Base-by-base conservation (phyloP, 2,797 vertebrate genomes). In the Babyrousa celebensis region DNA sequence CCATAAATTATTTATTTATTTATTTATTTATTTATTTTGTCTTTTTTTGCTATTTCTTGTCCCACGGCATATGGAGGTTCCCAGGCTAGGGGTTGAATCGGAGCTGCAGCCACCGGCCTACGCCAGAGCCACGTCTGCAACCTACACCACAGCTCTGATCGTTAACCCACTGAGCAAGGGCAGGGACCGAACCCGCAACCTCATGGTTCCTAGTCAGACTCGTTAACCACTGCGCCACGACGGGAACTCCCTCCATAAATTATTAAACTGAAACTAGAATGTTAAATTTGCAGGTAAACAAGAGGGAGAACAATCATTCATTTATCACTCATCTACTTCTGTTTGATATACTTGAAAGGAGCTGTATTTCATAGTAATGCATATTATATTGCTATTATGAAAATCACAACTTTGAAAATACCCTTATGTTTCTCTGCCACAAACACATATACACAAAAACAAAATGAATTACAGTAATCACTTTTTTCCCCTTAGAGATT, bases 401-500 rank as follows among this genome's bases (percentile, higher is more conserved):
- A 94, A 88, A 43, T 52, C 40, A 23, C 6, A 63, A 62, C 48
- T 85, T 90, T 82, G 16, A 67, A 86, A 85, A 71, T 80, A 52
- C 18, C n/a, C 80, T 80, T 89, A 20, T 86, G 16, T 95, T 95
- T 86, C 74, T 32, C 6, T 90, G 48, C 18, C 63, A 87, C 15
- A 92, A 63, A 32, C 86, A 52, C 5, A 74, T 27, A 85, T 71
- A 71, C 20, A 77, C 6, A 79, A 29, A 71, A 87, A 70, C 54
- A 97, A 92, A 95, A 14, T 95, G 56, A 89, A 82, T 96, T 90
- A 18, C 0, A 88, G 95, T 83, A 72, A 96, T 97, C 43, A 25
- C 17, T 96, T 92, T 96, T 65, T 97, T 97, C 97, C 71, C 96
- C 95, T 93, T 79, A 85, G 75, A 96, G 87, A 63, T 96, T 95